phyloP scores from a whole-genome alignment of 2,888 invertebrate genomes.

The Ecliptopera silaceata region DNA sequence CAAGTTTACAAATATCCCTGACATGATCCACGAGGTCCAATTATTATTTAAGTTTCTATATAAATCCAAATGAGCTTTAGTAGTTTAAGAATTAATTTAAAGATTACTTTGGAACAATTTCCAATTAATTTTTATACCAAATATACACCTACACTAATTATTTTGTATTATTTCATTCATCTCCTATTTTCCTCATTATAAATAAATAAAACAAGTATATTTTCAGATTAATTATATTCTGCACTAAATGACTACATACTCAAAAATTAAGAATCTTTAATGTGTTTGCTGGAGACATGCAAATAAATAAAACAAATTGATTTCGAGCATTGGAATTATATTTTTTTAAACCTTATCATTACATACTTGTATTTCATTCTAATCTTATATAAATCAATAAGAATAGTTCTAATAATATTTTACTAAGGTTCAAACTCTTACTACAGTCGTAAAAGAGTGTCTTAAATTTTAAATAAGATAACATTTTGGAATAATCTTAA shows the following conservation, averaged over 20 bases:
- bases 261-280: no score
- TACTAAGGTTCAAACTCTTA: background rate
- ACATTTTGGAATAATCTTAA: conserved; percentile 19
- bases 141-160: conserved; percentile 63
- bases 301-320: conserved; percentile 31
- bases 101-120: conserved; percentile 61
- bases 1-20: conserved; percentile 10
- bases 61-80: conserved; percentile 39
- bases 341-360: conserved; percentile 31
- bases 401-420: background rate
- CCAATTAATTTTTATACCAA: conserved; percentile 77
- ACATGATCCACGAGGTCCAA: conserved; percentile 18
- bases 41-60: conserved; percentile 28
- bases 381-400: no score
- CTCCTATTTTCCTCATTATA: background rate
- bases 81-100: conserved; percentile 54
- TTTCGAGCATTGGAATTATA: conserved; percentile 68
- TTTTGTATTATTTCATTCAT: conserved; percentile 31
- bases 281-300: no score
- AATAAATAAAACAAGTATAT: conserved; percentile 32
- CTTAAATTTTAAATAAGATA: background rate
- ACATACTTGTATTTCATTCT: no score
- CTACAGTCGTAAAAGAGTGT: background rate
- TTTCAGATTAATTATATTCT: no score
- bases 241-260: no score